Evolutionary conservation across 2,888 invertebrate genomes (phyloP).

Genomic region (Operophtera brumata): DNA sequence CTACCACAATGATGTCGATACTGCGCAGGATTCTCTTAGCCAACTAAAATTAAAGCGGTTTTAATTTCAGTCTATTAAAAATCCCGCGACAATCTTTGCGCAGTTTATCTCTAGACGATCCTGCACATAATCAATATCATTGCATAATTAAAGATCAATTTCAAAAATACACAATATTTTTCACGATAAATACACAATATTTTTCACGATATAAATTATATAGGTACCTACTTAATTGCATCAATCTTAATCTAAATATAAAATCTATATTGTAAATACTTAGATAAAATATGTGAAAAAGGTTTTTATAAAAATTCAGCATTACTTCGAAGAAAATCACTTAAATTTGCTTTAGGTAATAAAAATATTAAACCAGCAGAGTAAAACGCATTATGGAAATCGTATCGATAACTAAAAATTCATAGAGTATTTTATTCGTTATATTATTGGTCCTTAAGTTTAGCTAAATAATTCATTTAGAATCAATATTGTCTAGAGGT

Average conservation of each 20-base stretch:
- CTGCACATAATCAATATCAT: no score
- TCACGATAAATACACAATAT: constrained; percentile 19
- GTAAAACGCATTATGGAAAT: constrained; percentile 16
- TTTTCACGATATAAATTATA: constrained; percentile 24
- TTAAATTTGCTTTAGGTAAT: constrained; percentile 21
- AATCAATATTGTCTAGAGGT: not conserved
- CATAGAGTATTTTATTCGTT: constrained; percentile 25
- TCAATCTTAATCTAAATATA: constrained; percentile 30
- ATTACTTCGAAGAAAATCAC: constrained; percentile 15
- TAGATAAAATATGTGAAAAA: constrained; percentile 32
- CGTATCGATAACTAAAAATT: constrained; percentile 10
- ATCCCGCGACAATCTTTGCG: no score
- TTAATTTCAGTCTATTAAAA: no score
- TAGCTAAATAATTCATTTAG: constrained; percentile 21
- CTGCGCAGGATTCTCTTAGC: no score
- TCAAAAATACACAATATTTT: constrained; percentile 32
- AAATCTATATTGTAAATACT: constrained; percentile 30
- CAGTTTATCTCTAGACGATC: no score
- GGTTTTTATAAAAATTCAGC: constrained; percentile 27
- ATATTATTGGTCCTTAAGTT: constrained; percentile 35
- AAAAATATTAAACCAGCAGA: constrained; percentile 18
- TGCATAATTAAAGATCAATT: constrained; percentile 23
- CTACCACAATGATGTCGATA: constrained; percentile 5
- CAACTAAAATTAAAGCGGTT: no score
- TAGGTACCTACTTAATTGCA: constrained; percentile 5